Evolutionary conservation across 2,888 invertebrate genomes (phyloP).

Genomic region (Acronicta leporina): DNA sequence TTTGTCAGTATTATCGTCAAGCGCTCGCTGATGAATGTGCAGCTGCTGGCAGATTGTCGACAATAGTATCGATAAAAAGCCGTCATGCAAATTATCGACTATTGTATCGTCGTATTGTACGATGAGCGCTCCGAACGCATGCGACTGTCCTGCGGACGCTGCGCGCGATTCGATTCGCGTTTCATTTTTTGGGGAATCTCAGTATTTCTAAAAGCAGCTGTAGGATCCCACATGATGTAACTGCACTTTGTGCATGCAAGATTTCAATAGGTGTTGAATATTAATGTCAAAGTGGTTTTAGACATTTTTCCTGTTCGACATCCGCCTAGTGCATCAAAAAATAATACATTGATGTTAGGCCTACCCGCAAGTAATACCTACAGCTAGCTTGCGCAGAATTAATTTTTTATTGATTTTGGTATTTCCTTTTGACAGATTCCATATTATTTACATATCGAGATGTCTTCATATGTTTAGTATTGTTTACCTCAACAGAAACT

Average conservation of each 20-base stretch:
- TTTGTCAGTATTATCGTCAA: conserved; percentile 24
- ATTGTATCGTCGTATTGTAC: conserved; percentile 81
- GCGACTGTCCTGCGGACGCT: conserved; percentile 78
- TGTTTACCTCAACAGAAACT: no score
- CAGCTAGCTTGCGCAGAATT: not conserved
- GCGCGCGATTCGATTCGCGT: conserved; percentile 77
- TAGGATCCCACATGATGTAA: conserved; percentile 53
- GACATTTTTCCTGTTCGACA: conserved; percentile 7
- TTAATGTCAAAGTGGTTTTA: conserved; percentile 2
- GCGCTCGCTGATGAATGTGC: conserved; percentile 55
- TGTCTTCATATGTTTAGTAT: no score
- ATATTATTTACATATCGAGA: no score
- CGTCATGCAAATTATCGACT: conserved; percentile 88
- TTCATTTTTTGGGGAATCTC: conserved; percentile 75
- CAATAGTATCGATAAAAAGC: conserved; percentile 83
- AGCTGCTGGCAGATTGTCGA: conserved; percentile 78
- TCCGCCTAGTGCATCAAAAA: conserved; percentile 2
- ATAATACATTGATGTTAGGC: not conserved
- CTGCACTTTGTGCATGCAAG: conserved; percentile 10
- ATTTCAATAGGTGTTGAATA: conserved; percentile 30
- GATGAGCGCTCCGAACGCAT: conserved; percentile 62
- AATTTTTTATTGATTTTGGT: conserved; percentile 1
- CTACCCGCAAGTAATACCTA: not conserved
- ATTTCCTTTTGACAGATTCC: no score
- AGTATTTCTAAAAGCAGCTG: conserved; percentile 77